A percentile compares a stretch with the other conserved stretches of the same genome.
phyloP scores from a whole-genome alignment of 2,113 vertebrate species.

The Xenus cinereus region DNA sequence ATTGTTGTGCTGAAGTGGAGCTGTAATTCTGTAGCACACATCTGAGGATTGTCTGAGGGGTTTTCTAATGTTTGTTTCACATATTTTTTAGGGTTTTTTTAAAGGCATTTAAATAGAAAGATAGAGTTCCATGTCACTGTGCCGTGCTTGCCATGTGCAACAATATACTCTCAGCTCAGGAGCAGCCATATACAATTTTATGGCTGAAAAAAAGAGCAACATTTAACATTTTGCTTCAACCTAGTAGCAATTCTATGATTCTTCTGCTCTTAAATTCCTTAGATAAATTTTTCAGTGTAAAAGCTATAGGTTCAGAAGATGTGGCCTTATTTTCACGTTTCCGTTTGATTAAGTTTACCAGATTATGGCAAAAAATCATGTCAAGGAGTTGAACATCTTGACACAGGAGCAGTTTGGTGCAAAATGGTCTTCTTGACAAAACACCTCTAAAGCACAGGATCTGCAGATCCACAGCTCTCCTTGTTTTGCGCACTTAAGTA shows the following conservation, averaged over 20 bases:
- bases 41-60: background rate
- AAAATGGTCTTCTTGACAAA: background rate
- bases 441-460: background rate
- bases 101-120: background rate
- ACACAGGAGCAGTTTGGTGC: background rate
- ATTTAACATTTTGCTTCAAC: background rate
- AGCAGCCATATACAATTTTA: background rate
- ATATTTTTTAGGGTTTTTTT: background rate
- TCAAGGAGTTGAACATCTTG: background rate
- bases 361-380: background rate
- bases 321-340: background rate
- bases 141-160: background rate
- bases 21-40: background rate
- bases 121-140: fast-evolving
- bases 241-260: background rate
- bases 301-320: background rate
- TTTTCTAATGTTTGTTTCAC: background rate
- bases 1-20: background rate
- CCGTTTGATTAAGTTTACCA: background rate
- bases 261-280: background rate
- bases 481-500: background rate
- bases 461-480: background rate
- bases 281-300: background rate
- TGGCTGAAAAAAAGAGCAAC: background rate
- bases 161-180: background rate